Evolutionary conservation across 2,113 vertebrate species (phyloP), one percentile per base, ranked within the genome.

Genomic region (Mungos mungo): DNA sequence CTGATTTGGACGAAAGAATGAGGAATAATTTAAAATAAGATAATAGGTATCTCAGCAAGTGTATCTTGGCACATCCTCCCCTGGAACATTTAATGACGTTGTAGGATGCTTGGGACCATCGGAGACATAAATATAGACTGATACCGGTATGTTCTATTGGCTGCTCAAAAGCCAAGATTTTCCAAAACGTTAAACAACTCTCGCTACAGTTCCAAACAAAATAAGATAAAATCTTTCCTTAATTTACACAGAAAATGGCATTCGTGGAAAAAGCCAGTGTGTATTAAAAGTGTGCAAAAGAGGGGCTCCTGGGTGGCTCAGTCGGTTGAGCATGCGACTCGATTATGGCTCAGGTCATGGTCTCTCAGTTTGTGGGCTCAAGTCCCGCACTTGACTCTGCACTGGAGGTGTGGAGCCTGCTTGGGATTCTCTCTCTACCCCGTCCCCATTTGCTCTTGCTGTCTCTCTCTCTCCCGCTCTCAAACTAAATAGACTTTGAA

Each of bases 1-100:
- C 50, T 91, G 52, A 77, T 86, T 85, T 81, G 41, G 87, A 89
- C 84, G 69, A 91, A 93, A 85, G 21, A 63, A 68, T 31, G 29
- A 88, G 66, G 74, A 47, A 16, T 31, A 76, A 68, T 79, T 82
- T 72, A 47, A 76, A 91, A 72, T 96, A 18, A 93, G 93, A 93
- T 74, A 88, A 93, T 14, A 60, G 68, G 0, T 57, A 77, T 95
- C 88, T 92, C 68, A 80, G n/a, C 45, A 82, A 87, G n/a, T 33
- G 27, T 72, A 52, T 82, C n/a, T 66, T 91, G 65, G 1, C 52
- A 21, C 50, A 38, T 5, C 15, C 2, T 72, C 29, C 38, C 65
- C 31, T 18, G 4, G 57, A n/a, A 83, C 38, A 18, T 80, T 87
- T 82, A 16, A 38, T 54, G 29, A 92, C 25, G 3, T 21, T 33